Conservation (phyloP, 2,113 vertebrate genomes). For the Sturnus vulgaris region DNA sequence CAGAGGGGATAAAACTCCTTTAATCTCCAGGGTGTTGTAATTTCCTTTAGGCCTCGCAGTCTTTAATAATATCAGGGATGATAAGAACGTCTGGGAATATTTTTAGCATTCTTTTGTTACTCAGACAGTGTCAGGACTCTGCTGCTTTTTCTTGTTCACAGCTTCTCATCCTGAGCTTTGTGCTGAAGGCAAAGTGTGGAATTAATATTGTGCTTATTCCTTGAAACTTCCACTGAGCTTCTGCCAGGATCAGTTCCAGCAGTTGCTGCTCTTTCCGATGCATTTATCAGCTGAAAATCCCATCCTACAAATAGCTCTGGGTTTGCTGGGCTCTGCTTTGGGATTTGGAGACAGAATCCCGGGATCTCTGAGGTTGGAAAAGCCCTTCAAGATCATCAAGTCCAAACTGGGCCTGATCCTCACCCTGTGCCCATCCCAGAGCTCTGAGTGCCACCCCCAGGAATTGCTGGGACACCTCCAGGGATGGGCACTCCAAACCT, state of each 20-base stretch:
- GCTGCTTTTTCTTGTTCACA: not conserved
- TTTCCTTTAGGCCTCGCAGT: not conserved
- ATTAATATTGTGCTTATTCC: not conserved
- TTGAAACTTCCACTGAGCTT: not conserved
- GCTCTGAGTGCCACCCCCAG: not conserved
- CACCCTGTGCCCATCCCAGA: not conserved
- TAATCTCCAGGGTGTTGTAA: conserved; percentile 1
- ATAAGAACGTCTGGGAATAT: not conserved
- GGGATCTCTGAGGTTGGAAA: not conserved
- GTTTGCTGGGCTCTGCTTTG: not conserved
- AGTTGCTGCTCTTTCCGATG: not conserved
- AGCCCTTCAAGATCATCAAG: fast-evolving
- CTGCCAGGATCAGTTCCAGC: not conserved
- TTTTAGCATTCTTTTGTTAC: not conserved
- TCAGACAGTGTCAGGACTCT: not conserved
- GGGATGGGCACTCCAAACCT: not conserved
- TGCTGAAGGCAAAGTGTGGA: not conserved
- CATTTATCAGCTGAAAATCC: not conserved
- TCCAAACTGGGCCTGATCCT: fast-evolving
- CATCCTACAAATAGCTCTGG: not conserved
- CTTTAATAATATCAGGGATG: conserved; percentile 12
- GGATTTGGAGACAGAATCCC: not conserved
- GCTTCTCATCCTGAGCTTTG: not conserved
- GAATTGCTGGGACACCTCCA: not conserved
- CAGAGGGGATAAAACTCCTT: not conserved